phyloP scores from a whole-genome alignment of 2,797 vertebrate genomes.

The Ctenopoma multispine region DNA sequence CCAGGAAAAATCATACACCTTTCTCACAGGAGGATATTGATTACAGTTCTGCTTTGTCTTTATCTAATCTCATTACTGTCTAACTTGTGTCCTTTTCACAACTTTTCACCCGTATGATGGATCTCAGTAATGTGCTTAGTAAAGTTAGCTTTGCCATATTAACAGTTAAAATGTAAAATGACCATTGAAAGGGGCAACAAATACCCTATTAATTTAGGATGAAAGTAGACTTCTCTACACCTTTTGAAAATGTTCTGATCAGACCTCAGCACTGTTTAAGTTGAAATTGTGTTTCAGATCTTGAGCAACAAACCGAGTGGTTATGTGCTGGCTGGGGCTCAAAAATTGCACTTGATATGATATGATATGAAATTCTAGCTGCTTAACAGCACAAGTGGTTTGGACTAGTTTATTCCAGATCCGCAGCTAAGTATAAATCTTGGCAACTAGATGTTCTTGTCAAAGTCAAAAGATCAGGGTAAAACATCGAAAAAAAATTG shows the following conservation, averaged over 20 bases:
- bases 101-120: slow-evolving; percentile 9
- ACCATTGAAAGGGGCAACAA: slow-evolving; percentile 3
- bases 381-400: slow-evolving; percentile 34
- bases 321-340: slow-evolving; percentile 36
- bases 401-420: slow-evolving; percentile 56
- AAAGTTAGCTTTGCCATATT: slow-evolving; percentile 7
- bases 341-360: slow-evolving; percentile 54
- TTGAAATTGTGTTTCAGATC: background rate
- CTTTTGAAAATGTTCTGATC: background rate
- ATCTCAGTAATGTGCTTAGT: slow-evolving; percentile 3
- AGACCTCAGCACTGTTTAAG: background rate
- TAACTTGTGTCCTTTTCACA: slow-evolving; percentile 1
- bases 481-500: background rate
- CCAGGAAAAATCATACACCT: slow-evolving; percentile 31
- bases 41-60: slow-evolving; percentile 18
- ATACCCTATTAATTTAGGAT: slow-evolving; percentile 20
- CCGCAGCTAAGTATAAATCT: slow-evolving; percentile 53
- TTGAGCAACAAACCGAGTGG: slow-evolving; percentile 21
- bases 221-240: background rate
- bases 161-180: slow-evolving; percentile 1
- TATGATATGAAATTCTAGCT: slow-evolving; percentile 38
- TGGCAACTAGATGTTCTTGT: slow-evolving; percentile 19
- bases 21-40: slow-evolving; percentile 34
- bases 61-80: background rate
- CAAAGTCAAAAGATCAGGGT: slow-evolving; percentile 9